phyloP scores from a whole-genome alignment of 1,140 invertebrate genomes.

The Camponotus pennsylvanicus region DNA sequence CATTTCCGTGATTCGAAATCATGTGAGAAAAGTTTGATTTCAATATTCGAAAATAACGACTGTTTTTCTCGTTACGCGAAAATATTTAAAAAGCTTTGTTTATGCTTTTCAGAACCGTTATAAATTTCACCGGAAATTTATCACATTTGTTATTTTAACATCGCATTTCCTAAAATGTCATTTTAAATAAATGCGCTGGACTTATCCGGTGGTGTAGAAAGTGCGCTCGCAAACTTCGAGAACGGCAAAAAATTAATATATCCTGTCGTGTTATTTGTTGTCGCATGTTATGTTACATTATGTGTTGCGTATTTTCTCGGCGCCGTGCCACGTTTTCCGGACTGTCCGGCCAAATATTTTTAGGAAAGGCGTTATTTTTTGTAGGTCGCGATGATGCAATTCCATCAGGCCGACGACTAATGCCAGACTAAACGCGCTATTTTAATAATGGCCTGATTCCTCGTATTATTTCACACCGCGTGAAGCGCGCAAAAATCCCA shows the following conservation, averaged over 20 bases:
- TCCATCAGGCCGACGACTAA: slow-evolving; percentile 55
- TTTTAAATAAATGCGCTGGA: neutral
- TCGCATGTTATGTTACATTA: too few relatives aligned
- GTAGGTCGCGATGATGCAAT: slow-evolving; percentile 56
- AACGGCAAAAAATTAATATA: slow-evolving; percentile 37
- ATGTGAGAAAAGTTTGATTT: neutral
- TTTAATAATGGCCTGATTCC: slow-evolving; percentile 63
- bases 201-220: neutral
- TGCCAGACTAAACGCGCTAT: slow-evolving; percentile 62
- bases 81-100: neutral
- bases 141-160: neutral
- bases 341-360: slow-evolving; percentile 51
- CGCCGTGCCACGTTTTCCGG: slow-evolving; percentile 9
- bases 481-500: slow-evolving; percentile 34
- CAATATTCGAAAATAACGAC: neutral
- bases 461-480: slow-evolving; percentile 50
- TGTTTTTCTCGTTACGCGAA: neutral
- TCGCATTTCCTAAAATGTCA: neutral
- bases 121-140: neutral
- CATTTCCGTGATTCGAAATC: neutral
- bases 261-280: neutral
- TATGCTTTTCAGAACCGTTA: neutral
- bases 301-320: neutral
- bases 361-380: slow-evolving; percentile 63
- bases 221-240: neutral